These are phyloP conservation scores for Haemorhous mexicanus DNA, from an alignment of 2,113 vertebrate genomes.

Conservation along the genomic window DNA sequence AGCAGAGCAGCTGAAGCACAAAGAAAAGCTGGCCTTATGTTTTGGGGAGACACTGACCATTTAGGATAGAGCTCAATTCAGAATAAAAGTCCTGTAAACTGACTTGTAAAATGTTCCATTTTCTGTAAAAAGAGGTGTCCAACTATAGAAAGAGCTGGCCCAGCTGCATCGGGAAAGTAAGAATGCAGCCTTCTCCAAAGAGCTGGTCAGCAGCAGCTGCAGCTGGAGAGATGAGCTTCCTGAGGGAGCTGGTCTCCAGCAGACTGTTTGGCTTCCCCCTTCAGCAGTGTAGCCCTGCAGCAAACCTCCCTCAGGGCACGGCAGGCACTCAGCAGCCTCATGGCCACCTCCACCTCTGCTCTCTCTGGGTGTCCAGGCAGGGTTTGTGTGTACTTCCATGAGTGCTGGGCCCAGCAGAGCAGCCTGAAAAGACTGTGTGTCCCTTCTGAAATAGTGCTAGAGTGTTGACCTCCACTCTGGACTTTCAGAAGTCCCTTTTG, in stretches of 20 bases:
- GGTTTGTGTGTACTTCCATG: fast-evolving
- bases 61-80: background rate
- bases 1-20: background rate
- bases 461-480: fast-evolving
- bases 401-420: background rate
- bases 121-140: background rate
- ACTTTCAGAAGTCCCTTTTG: background rate
- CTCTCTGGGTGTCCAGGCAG: too few relatives aligned
- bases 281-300: background rate
- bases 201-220: background rate
- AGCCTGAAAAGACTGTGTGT: background rate
- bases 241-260: background rate
- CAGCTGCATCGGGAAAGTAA: background rate
- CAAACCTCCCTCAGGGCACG: background rate
- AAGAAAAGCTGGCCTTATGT: background rate
- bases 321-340: background rate
- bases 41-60: background rate
- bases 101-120: background rate
- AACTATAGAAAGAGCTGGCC: background rate
- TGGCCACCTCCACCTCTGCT: fast-evolving
- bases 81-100: background rate
- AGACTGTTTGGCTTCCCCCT: too few relatives aligned
- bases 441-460: background rate
- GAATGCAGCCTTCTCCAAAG: background rate
- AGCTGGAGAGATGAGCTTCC: background rate